phyloP scores from a whole-genome alignment of 2,888 invertebrate species.

The Mesorhabditis spiculigera region DNA sequence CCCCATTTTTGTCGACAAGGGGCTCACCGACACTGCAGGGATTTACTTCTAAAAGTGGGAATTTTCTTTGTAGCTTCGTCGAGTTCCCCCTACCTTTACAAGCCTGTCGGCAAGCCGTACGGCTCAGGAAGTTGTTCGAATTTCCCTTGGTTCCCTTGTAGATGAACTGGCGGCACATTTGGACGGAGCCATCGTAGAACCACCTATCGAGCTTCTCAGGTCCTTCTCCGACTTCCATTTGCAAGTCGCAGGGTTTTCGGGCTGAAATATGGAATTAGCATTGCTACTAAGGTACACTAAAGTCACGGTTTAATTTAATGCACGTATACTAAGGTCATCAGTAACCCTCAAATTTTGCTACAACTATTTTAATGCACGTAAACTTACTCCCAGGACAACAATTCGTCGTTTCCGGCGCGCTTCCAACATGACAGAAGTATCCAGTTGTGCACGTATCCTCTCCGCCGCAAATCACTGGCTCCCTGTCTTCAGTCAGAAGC shows the following conservation, averaged over 20 bases:
- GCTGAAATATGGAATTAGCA: constrained; percentile 18
- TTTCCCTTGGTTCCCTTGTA: constrained; percentile 49
- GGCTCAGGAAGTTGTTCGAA: constrained; percentile 48
- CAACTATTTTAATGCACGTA: neutral
- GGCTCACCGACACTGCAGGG: constrained; percentile 52
- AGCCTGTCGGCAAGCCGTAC: constrained; percentile 40
- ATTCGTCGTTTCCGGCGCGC: constrained; percentile 53
- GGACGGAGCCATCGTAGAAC: constrained; percentile 45
- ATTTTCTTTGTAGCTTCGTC: neutral
- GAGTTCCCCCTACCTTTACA: constrained; percentile 36
- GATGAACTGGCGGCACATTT: constrained; percentile 41
- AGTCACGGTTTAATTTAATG: neutral
- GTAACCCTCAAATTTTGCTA: constrained; percentile 5
- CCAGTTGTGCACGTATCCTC: constrained; percentile 45
- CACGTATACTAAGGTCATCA: neutral
- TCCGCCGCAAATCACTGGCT: constrained; percentile 56
- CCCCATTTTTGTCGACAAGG: constrained; percentile 36
- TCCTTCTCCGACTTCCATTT: constrained; percentile 37
- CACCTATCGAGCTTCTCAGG: constrained; percentile 39
- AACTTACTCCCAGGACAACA: constrained; percentile 56
- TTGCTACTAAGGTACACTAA: too few relatives aligned
- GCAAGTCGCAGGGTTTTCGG: constrained; percentile 39
- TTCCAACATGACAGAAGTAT: constrained; percentile 56
- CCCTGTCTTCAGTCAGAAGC: constrained; percentile 39
- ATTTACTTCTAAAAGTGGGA: constrained; percentile 36